Evolutionary conservation across 2,797 vertebrate genomes (phyloP).

Genomic region (Anolis apletophallus): DNA sequence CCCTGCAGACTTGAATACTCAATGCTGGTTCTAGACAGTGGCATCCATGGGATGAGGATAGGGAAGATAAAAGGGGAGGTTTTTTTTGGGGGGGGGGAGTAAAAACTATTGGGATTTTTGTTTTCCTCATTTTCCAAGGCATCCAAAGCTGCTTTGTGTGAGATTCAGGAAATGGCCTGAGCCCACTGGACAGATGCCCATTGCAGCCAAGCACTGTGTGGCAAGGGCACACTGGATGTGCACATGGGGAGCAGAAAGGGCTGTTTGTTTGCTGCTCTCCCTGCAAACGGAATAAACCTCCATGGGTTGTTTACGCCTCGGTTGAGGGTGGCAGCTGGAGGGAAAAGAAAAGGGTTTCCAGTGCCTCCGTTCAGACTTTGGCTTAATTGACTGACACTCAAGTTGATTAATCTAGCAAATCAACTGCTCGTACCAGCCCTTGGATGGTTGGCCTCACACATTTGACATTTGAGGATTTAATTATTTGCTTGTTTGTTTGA

Average conservation of each 20-base stretch:
- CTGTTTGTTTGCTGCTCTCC: slow-evolving; percentile 16
- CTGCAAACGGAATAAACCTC: slow-evolving; percentile 41
- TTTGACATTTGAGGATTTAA: too few species aligned
- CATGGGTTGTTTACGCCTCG: slow-evolving; percentile 63
- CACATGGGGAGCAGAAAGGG: slow-evolving; percentile 12
- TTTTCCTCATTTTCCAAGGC: background rate
- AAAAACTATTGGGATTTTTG: background rate
- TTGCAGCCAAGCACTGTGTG: slow-evolving; percentile 46
- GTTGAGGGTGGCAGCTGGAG: slow-evolving; percentile 36
- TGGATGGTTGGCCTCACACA: too few species aligned
- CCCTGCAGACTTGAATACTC: rapidly evolving
- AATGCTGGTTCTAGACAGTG: background rate
- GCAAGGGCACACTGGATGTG: slow-evolving; percentile 10
- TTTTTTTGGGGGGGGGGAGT: slow-evolving; percentile 3
- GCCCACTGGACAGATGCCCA: slow-evolving; percentile 53
- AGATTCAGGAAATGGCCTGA: slow-evolving; percentile 63
- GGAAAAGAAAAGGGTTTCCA: background rate
- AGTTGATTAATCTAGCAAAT: too few species aligned
- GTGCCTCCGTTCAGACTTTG: background rate
- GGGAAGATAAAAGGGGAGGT: background rate
- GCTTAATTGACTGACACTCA: background rate
- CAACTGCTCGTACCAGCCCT: too few species aligned
- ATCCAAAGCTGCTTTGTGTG: slow-evolving; percentile 45
- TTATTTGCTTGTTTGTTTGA: too few species aligned
- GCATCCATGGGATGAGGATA: background rate